Evolutionary conservation across 2,888 invertebrate genomes (phyloP), one percentile per base, ranked within the genome.

Genomic region (Lutraria lutraria): DNA sequence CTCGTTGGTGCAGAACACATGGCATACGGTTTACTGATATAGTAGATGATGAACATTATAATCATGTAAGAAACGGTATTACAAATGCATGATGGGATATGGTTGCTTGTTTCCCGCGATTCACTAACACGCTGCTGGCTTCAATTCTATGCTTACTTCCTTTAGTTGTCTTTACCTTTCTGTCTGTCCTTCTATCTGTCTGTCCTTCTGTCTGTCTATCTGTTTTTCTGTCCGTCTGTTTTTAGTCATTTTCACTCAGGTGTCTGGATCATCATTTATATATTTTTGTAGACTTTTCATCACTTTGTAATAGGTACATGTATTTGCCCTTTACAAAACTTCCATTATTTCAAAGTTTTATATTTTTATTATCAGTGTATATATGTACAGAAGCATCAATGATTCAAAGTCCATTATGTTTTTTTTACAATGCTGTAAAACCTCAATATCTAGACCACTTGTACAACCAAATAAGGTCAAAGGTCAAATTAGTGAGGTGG

Each of bases 41-140:
- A 52, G 91, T 92, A 31, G 91, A 91, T 56, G 90, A 90, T 68
- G 92, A 92, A 80, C 92, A 91, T 89, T 91, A 90, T 87, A 87
- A 90, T 63, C 90, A 90, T 91, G 92, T 92, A 92, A 92, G 92
- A 86, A 31, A 80, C 79, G 19, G 34, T 52, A 19, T 83, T 79
- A 60, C 76, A 43, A 63, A 54, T 83, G 85, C 86, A 83, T 86
- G 88, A 82, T 88, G 81, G 83, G 80, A 60, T 85, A 79, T 80
- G 72, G 85, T 85, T 21, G 60, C 68, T 72, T 53, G 43, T 43
- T 19, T 63, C 34, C 43, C 21, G 31, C 31, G 15, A 25, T n/a
- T 43, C 68, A 84, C 84, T 84, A 84, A 84, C 84, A 84, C 43
- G 43, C 63, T n/a, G 63, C 63, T 25, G 25, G 63, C 63, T 68